Conservation (phyloP, 2,113 vertebrate species). For the Cranoglanis bouderius region DNA sequence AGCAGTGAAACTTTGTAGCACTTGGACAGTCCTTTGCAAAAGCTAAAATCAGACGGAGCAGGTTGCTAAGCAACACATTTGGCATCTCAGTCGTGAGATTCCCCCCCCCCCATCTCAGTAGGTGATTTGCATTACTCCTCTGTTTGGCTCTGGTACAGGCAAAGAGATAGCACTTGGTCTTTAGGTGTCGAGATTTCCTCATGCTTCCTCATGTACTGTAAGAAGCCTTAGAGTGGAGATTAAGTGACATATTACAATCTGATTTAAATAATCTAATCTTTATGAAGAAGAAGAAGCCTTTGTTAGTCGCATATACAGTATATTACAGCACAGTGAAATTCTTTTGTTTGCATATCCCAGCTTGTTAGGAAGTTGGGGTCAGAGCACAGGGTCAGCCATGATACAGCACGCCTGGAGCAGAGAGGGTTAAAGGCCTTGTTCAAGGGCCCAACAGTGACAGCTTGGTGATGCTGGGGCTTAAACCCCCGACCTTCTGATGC, state of each 20-base stretch:
- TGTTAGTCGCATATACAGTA: too few species aligned
- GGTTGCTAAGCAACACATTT: constrained; percentile 66
- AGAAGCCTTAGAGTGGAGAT: neutral
- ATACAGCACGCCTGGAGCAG: too few species aligned
- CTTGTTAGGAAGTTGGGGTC: too few species aligned
- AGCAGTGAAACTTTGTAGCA: neutral
- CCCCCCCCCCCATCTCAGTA: constrained; percentile 7
- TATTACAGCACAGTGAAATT: too few species aligned
- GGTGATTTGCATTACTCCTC: constrained; percentile 19
- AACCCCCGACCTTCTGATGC: too few species aligned
- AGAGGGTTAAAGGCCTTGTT: too few species aligned
- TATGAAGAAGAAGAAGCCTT: too few species aligned
- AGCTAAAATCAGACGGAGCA: constrained; percentile 40
- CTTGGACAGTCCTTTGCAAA: constrained; percentile 27
- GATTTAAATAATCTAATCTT: neutral
- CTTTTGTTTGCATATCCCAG: too few species aligned
- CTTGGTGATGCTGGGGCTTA: too few species aligned
- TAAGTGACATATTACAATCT: neutral
- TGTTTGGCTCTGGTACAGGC: neutral
- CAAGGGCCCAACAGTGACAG: too few species aligned
- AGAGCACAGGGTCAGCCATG: too few species aligned
- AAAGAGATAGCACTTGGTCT: neutral
- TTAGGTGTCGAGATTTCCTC: neutral
- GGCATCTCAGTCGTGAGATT: constrained; percentile 51
- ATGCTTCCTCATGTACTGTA: too few species aligned